A percentile compares a stretch with the other conserved stretches of the same genome.
These are phyloP conservation scores for Proales similis DNA, from an alignment of 1,140 invertebrate species.

Conservation along the genomic window DNA sequence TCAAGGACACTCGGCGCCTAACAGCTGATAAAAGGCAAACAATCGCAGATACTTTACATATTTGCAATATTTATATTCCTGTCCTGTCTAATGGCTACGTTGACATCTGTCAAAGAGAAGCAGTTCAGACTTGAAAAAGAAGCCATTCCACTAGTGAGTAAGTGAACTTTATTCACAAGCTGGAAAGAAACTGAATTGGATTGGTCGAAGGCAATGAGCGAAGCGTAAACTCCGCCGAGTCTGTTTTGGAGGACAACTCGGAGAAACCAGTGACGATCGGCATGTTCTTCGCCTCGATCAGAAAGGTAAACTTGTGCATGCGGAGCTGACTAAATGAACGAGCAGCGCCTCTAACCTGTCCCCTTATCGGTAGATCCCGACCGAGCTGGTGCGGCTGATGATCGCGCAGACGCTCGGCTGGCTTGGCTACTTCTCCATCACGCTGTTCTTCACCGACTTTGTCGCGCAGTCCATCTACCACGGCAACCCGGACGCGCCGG, in stretches of 20 bases:
- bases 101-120: conserved; percentile 20
- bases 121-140: conserved; percentile 8
- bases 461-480: conserved; percentile 32
- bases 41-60: conserved; percentile 16
- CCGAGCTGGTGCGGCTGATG: conserved; percentile 2
- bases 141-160: conserved; percentile 3
- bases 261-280: conserved; percentile 33
- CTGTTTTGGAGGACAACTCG: conserved; percentile 2
- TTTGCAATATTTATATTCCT: conserved; percentile 25
- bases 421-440: conserved; percentile 24
- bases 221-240: too few species aligned
- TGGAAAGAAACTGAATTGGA: too few species aligned
- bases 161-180: too few species aligned
- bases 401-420: conserved; percentile 29
- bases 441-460: conserved; percentile 32
- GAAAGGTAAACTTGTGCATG: too few species aligned
- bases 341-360: too few species aligned
- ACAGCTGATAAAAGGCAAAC: background rate
- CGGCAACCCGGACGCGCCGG: background rate
- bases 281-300: conserved; percentile 18
- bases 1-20: background rate
- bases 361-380: conserved; percentile 34
- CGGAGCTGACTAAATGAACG: too few species aligned
- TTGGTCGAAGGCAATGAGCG: too few species aligned
- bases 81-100: background rate